Base-by-base conservation (phyloP, 2,888 invertebrate genomes). In the Ennomos fuscantarius region DNA sequence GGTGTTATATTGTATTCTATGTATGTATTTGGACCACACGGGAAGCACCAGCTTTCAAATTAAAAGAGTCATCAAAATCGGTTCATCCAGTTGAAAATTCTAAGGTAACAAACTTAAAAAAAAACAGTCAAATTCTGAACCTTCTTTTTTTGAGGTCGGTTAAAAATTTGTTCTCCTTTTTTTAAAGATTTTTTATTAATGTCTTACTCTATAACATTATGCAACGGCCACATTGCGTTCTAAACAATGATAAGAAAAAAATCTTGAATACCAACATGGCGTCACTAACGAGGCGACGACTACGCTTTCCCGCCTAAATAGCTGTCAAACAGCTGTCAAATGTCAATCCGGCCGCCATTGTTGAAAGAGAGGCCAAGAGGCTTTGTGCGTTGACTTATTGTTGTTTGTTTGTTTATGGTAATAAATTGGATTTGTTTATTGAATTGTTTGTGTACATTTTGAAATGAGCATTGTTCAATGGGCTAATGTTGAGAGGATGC, bases 251-350 rank as follows among this genome's bases (percentile, higher is more conserved):
- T 53, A 62, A 57, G 59, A 45, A 60, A 69, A 73, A 63, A 55
- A 64, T 39, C 47, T 60, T 63, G 66, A 74, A 78, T 78, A 74
- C 66, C 74, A 81, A 82, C 78, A 85, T 87, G 85, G 87, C 86
- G 81, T 68, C 81, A 76, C 76, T 84, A 85, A 87, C 82, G 79
- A 87, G 85, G 70, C 74, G 75, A 74, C 75, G 75, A 68, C 40
- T 49, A 49, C 40, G 65, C 66, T 73, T 83, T 84, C 84, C 85
- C 86, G 86, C 88, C 84, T 85, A 87, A 87, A 88, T 49, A 53
- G 45, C 58, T 54, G 58, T 59, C 82, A 57, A 39, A 57, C 57
- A 82, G 73, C 84, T 88, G 89, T 89, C 89, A 88, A 80, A 78
- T 82, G 84, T 86, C 85, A 87, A 60, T 60, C 65, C 11, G 10